Percentiles rank a stretch among this genome's conserved stretches.
These are phyloP conservation scores for Melipona bicolor DNA, from an alignment of 2,888 invertebrate genomes.

Conservation along the genomic window DNA sequence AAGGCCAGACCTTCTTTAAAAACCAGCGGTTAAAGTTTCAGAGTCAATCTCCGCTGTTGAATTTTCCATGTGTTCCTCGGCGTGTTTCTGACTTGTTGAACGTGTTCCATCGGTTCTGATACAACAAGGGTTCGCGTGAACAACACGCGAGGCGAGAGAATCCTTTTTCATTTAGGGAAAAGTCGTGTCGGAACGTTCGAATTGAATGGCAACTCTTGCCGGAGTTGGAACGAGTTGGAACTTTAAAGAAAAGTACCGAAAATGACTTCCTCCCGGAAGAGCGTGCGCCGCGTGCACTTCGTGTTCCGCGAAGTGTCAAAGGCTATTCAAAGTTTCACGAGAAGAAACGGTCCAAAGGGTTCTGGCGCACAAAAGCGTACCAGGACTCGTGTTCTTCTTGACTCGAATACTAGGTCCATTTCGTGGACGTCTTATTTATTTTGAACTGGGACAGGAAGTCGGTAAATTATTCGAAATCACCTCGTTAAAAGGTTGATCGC, in stretches of 20 bases:
- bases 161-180: too few relatives aligned
- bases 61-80: neutral
- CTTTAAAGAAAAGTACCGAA: slow-evolving; percentile 3
- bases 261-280: neutral
- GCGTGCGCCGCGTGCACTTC: neutral
- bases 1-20: neutral
- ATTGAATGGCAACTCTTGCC: too few relatives aligned
- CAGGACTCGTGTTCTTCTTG: neutral
- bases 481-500: neutral
- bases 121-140: too few relatives aligned
- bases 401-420: neutral
- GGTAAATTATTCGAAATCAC: neutral
- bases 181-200: too few relatives aligned
- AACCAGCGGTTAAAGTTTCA: neutral
- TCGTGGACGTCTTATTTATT: neutral
- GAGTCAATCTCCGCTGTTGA: neutral
- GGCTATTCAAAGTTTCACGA: neutral
- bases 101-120: neutral
- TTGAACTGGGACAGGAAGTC: too few relatives aligned
- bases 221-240: neutral
- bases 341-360: neutral
- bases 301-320: slow-evolving; percentile 4
- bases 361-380: neutral
- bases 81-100: neutral
- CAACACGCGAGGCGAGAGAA: neutral